Conservation (phyloP, 2,113 vertebrate genomes). For the Conger conger region DNA sequence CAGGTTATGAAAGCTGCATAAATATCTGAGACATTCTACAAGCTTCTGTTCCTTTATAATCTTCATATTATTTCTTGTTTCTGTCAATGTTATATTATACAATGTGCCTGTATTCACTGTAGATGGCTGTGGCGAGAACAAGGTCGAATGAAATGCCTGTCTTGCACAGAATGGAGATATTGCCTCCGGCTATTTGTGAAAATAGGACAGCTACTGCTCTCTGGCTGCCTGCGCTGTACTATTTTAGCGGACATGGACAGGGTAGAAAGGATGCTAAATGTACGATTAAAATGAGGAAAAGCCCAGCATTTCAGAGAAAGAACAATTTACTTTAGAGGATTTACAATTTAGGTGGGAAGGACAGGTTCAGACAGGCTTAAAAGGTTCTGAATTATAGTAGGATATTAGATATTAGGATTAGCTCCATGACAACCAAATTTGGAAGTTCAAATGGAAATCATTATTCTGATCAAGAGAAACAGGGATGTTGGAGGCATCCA, state of each 20-base stretch:
- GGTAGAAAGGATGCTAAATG: neutral
- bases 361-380: neutral
- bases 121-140: neutral
- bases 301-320: neutral
- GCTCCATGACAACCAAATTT: no score
- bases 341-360: neutral
- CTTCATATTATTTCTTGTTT: neutral
- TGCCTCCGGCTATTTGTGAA: neutral
- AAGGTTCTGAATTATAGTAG: neutral
- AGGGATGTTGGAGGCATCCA: neutral
- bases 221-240: neutral
- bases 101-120: neutral
- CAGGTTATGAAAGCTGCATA: neutral
- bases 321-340: neutral
- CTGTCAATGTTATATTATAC: neutral
- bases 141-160: neutral
- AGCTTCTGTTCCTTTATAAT: neutral
- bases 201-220: neutral
- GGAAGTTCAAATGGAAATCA: no score
- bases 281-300: neutral
- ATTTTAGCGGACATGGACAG: neutral
- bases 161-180: neutral
- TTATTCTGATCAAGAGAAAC: neutral
- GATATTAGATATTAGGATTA: neutral
- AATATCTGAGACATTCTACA: neutral